Conservation (phyloP, 2,113 vertebrate species). For the Hoplias malabaricus region DNA sequence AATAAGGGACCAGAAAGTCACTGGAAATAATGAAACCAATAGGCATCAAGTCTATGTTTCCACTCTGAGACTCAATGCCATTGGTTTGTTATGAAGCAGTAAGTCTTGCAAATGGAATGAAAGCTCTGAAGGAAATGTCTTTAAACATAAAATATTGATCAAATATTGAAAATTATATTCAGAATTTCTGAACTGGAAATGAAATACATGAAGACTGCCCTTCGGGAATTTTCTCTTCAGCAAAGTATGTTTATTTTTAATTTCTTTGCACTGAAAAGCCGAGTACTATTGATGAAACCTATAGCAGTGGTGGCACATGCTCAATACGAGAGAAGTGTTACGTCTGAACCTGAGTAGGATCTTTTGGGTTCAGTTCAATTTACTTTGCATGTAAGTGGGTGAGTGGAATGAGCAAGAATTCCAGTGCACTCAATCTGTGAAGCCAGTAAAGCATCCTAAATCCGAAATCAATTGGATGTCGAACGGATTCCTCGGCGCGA, state of each 20-base stretch:
- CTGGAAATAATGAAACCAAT: too few relatives aligned
- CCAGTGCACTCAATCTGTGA: neutral
- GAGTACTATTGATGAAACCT: constrained; percentile 32
- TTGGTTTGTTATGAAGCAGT: too few relatives aligned
- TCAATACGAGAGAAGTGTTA: neutral
- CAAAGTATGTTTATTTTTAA: constrained; percentile 27
- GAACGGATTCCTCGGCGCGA: neutral
- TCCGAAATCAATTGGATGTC: neutral
- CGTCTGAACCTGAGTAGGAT: neutral
- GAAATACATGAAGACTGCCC: too few relatives aligned
- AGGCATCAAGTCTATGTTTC: too few relatives aligned
- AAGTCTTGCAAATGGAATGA: too few relatives aligned
- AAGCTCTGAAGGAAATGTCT: too few relatives aligned
- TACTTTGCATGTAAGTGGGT: neutral
- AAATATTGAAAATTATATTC: too few relatives aligned
- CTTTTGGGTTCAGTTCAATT: neutral
- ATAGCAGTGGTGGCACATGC: neutral
- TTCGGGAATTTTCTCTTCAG: too few relatives aligned
- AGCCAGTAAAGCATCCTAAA: neutral
- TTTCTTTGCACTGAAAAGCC: constrained; percentile 20
- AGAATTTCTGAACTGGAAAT: too few relatives aligned
- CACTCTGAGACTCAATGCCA: too few relatives aligned
- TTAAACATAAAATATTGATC: too few relatives aligned
- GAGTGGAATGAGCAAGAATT: neutral
- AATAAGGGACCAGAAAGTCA: too few relatives aligned